phyloP scores from a whole-genome alignment of 2,888 invertebrate species.

The Phorcus lineatus region DNA sequence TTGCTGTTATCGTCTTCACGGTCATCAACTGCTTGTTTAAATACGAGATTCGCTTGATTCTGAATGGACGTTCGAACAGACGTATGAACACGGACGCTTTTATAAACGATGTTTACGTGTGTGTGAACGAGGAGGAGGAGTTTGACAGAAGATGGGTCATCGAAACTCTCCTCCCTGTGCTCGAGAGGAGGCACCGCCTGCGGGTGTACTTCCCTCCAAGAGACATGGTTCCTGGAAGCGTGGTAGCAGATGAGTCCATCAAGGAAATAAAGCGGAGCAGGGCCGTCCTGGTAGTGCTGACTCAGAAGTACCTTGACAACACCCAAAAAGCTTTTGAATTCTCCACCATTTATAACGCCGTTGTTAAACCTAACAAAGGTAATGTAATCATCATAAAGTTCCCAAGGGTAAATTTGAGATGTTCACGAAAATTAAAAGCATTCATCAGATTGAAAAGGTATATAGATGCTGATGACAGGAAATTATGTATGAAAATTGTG shows the following conservation, averaged over 20 bases:
- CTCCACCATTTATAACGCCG: neutral
- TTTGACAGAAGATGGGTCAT: neutral
- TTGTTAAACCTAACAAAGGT: neutral
- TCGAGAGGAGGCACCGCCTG: neutral
- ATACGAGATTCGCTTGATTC: neutral
- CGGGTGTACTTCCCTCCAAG: conserved; percentile 6
- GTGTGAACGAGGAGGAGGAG: neutral
- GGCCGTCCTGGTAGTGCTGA: neutral
- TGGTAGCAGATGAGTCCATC: neutral
- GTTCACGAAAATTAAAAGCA: neutral
- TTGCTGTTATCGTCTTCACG: neutral
- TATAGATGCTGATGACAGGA: neutral
- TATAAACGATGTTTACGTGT: neutral
- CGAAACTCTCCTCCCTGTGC: neutral
- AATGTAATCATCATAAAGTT: neutral
- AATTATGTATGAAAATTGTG: neutral
- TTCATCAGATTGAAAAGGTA: neutral
- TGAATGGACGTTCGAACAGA: neutral
- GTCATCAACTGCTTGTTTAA: neutral
- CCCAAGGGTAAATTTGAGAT: neutral
- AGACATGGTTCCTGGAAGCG: neutral
- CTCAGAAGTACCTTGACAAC: neutral
- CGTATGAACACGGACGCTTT: neutral
- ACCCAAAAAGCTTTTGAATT: neutral
- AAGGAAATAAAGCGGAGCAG: neutral